phyloP scores from a whole-genome alignment of 2,113 vertebrate genomes.

The Otus sunia region DNA sequence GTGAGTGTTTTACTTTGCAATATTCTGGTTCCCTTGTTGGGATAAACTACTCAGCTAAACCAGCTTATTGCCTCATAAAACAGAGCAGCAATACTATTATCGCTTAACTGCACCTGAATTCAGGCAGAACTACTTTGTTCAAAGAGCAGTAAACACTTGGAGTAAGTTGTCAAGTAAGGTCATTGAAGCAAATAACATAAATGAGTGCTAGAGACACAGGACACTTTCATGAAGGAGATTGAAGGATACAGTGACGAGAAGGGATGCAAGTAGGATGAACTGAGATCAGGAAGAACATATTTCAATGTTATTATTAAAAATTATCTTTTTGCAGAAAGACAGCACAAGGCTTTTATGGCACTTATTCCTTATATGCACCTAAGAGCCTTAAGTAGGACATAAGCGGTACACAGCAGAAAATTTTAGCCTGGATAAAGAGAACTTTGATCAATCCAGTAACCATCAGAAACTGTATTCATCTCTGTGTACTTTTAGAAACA shows the following conservation, averaged over 20 bases:
- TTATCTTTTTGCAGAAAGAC: background rate
- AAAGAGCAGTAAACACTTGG: slow-evolving; percentile 66
- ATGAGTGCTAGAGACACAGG: background rate
- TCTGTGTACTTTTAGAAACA: background rate
- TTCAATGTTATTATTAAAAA: slow-evolving; percentile 11
- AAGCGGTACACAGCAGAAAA: background rate
- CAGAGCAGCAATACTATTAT: slow-evolving; percentile 63
- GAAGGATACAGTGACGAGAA: slow-evolving; percentile 44
- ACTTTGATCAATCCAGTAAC: background rate
- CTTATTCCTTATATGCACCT: background rate
- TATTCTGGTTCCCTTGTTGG: slow-evolving; percentile 51
- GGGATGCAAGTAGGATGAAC: background rate
- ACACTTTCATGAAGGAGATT: slow-evolving; percentile 32
- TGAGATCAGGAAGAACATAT: background rate
- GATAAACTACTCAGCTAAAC: slow-evolving; percentile 61
- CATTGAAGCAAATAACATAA: slow-evolving; percentile 59
- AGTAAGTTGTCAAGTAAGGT: slow-evolving; percentile 65
- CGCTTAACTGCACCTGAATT: slow-evolving; percentile 70
- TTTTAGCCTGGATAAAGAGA: background rate
- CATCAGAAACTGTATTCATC: background rate
- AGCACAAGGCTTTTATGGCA: background rate
- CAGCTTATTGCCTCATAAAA: slow-evolving; percentile 70
- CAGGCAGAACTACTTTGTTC: slow-evolving; percentile 65
- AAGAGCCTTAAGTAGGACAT: background rate
- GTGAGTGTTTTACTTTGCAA: slow-evolving; percentile 51